Evolutionary conservation across 1,140 invertebrate species (phyloP), one percentile per base, ranked within the genome.

Genomic region (Ditylenchus dipsaci): DNA sequence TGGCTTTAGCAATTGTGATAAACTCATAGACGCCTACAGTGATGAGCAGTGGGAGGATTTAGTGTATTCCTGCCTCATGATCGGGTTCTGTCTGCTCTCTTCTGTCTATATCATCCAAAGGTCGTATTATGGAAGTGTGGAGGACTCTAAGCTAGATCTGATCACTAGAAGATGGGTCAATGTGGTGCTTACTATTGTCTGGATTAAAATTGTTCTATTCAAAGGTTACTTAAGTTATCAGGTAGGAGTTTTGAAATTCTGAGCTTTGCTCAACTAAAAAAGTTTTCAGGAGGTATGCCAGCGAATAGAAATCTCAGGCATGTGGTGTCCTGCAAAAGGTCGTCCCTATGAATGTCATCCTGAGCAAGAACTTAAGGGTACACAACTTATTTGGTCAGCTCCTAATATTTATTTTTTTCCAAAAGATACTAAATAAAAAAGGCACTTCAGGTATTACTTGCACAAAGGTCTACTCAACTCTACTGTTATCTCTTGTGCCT

Each of bases 221-320:
- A 82, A 82, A 63, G 80, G 81, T n/a, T 82, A 82, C 65, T 63
- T 83, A 19, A 78, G 76, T 58, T 75, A 81, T 71, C 78, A 82
- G 69, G 78, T 80, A 21, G 8, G 49, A 8, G 8, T 17, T 53
- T 17, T 3, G 23, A 11, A 45, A 45, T 45, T 13, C n/a, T n/a
- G n/a, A 45, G n/a, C 43, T 45, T 45, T 11, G 11, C 43, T 17
- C 27, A 1, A 67, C 0, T 5, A 45, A 27, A 15, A 23, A n/a
- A 7, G n/a, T 1, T 57, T 53, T 53, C 63, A 81, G 76, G 76
- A 80, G 57, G 59, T 82, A 9, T 82, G 80, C 53, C 81, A 82
- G 64, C 61, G 80, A 43, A 79, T 76, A 65, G 80, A 82, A 62
- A 71, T 82, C 3, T 70, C 72, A 29, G 80, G 80, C 21, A 78